phyloP scores from a whole-genome alignment of 2,888 invertebrate genomes.

The Caenorhabditis drosophilae region DNA sequence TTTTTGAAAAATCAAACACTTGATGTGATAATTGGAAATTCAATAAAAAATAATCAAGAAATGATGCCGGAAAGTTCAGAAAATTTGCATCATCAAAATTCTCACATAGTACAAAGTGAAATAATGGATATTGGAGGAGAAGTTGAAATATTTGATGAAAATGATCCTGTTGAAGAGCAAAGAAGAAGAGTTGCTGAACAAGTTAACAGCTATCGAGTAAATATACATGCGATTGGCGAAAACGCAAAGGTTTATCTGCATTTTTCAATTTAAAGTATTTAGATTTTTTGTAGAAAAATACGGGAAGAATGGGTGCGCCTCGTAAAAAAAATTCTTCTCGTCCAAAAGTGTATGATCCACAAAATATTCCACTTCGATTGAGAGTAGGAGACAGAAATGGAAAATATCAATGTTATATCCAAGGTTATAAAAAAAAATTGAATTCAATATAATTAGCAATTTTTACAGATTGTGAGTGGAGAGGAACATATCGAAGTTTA shows the following conservation, averaged over 20 bases:
- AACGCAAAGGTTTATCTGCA: constrained; percentile 4
- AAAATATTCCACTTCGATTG: constrained; percentile 1
- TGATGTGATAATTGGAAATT: too few relatives aligned
- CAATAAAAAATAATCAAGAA: too few relatives aligned
- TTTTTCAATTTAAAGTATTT: too few relatives aligned
- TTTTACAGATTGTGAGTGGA: constrained; percentile 29
- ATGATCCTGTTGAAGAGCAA: neutral
- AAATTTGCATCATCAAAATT: too few relatives aligned
- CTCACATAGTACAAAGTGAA: too few relatives aligned
- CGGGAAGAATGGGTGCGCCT: neutral
- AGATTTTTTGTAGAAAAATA: constrained; percentile 1
- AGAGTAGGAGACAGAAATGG: constrained; percentile 34
- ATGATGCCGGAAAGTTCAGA: too few relatives aligned
- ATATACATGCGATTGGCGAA: neutral
- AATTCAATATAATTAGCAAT: neutral
- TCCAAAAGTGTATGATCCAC: neutral
- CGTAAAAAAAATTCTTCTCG: neutral
- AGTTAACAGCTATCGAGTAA: neutral
- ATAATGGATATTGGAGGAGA: constrained; percentile 12
- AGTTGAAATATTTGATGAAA: constrained; percentile 12
- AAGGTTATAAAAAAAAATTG: constrained; percentile 4
- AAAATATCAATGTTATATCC: constrained; percentile 48
- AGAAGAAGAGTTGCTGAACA: neutral
- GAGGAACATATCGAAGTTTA: constrained; percentile 45
- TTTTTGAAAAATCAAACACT: too few relatives aligned